Percentiles rank a stretch among this genome's conserved stretches.
These are phyloP conservation scores for Corythoichthys haematopterus DNA, from an alignment of 2,113 vertebrate genomes.

Conservation along the genomic window DNA sequence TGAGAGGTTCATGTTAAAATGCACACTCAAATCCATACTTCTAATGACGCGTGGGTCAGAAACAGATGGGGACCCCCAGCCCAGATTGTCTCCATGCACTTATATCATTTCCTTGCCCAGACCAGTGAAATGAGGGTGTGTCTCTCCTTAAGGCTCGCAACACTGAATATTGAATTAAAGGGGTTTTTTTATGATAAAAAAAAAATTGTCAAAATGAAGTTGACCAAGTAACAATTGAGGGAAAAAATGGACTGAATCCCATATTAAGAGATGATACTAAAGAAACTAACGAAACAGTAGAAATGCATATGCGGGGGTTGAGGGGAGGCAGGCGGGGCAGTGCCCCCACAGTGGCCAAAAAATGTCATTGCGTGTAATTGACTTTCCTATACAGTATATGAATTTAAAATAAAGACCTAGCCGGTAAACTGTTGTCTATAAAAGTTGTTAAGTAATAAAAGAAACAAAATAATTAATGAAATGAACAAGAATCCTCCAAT, in stretches of 20 bases:
- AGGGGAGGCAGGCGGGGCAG: too few species aligned
- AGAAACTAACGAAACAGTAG: constrained; percentile 14
- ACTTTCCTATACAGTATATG: too few species aligned
- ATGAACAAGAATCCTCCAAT: too few species aligned
- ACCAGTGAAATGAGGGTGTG: constrained; percentile 16
- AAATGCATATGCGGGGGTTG: constrained; percentile 5
- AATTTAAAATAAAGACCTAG: too few species aligned
- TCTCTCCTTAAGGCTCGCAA: constrained; percentile 51
- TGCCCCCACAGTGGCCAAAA: too few species aligned
- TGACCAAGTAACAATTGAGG: constrained; percentile 17
- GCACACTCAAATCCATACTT: constrained; percentile 46
- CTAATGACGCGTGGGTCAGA: constrained; percentile 50
- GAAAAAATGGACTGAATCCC: background rate
- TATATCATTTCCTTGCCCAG: constrained; percentile 50
- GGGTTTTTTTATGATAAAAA: constrained; percentile 36
- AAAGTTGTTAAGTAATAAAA: too few species aligned
- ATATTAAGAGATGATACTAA: constrained; percentile 31
- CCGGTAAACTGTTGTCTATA: too few species aligned
- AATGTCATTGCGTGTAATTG: too few species aligned
- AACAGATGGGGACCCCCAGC: constrained; percentile 51
- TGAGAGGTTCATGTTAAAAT: constrained; percentile 56
- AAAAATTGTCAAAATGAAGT: constrained; percentile 57
- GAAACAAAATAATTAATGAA: too few species aligned
- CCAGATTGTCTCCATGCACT: constrained; percentile 47
- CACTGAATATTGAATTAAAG: constrained; percentile 62